Percentiles rank a stretch among this genome's conserved stretches.
These are phyloP conservation scores for Zaprionus nigranus DNA, from an alignment of 1,140 invertebrate genomes.

Conservation along the genomic window DNA sequence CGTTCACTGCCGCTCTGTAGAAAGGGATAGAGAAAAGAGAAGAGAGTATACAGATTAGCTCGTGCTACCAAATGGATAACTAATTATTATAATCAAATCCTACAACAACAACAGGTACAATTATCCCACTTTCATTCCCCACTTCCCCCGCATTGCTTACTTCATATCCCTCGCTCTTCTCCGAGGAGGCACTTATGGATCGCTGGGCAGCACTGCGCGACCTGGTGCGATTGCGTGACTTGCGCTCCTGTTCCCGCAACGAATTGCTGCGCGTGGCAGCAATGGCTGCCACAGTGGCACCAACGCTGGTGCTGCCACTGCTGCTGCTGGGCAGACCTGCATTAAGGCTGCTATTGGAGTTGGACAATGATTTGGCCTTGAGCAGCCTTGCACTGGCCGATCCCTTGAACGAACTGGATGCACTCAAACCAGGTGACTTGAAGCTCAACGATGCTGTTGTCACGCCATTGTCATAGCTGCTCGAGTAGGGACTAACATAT, in stretches of 20 bases:
- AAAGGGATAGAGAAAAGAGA: constrained; percentile 34
- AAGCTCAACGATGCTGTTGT: constrained; percentile 82
- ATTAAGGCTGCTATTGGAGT: constrained; percentile 77
- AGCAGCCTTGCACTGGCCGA: constrained; percentile 56
- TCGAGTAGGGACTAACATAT: constrained; percentile 81
- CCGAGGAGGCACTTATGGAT: constrained; percentile 81
- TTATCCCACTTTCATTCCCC: neutral
- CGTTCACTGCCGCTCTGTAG: constrained; percentile 91
- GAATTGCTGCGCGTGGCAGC: constrained; percentile 79
- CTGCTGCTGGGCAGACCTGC: constrained; percentile 19
- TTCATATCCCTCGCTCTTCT: constrained; percentile 88
- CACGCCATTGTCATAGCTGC: constrained; percentile 83
- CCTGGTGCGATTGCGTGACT: constrained; percentile 78
- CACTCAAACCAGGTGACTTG: constrained; percentile 59
- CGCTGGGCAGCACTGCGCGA: constrained; percentile 75
- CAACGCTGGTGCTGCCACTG: constrained; percentile 27
- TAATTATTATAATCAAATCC: constrained; percentile 39
- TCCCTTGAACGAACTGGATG: constrained; percentile 70
- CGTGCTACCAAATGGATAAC: neutral
- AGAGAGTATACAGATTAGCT: neutral
- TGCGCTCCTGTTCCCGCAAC: constrained; percentile 81
- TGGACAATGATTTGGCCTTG: constrained; percentile 71
- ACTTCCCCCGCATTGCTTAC: constrained; percentile 85
- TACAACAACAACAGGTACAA: constrained; percentile 32
- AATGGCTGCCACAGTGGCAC: constrained; percentile 71